Evolutionary conservation across 2,888 invertebrate genomes (phyloP).

Genomic region (Acanthosepion esculentum): DNA sequence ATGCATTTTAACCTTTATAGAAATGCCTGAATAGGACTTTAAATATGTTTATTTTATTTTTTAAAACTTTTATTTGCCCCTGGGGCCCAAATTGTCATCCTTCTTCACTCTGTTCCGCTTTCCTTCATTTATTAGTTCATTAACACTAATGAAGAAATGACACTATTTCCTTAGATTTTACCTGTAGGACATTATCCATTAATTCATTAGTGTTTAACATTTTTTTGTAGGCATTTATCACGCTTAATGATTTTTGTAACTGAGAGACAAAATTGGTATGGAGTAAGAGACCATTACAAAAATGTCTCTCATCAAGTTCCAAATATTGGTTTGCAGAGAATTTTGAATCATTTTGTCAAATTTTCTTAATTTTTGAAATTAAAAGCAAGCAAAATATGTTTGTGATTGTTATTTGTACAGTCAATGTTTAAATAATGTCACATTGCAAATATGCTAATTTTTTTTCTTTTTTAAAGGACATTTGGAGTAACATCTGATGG

Average conservation of each 20-base stretch:
- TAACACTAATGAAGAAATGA: background rate
- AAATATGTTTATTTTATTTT: too few relatives aligned
- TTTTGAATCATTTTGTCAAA: too few relatives aligned
- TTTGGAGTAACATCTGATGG: too few relatives aligned
- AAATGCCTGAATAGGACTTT: too few relatives aligned
- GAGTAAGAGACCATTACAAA: background rate
- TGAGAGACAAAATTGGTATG: background rate
- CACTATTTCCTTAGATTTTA: background rate
- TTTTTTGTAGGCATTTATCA: background rate
- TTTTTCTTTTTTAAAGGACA: too few relatives aligned
- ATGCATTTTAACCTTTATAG: too few relatives aligned
- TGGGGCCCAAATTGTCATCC: background rate
- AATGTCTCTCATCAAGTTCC: background rate
- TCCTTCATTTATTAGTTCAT: background rate
- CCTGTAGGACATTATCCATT: constrained; percentile 22
- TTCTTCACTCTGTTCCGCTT: background rate
- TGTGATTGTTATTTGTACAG: too few relatives aligned
- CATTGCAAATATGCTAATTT: too few relatives aligned
- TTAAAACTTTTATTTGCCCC: too few relatives aligned
- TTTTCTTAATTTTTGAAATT: too few relatives aligned
- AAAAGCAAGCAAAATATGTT: too few relatives aligned
- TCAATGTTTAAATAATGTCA: too few relatives aligned
- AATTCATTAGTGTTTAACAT: background rate
- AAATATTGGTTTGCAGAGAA: background rate
- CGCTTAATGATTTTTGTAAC: background rate